Base-by-base conservation (phyloP, 2,888 invertebrate species). In the Hypena proboscidalis region DNA sequence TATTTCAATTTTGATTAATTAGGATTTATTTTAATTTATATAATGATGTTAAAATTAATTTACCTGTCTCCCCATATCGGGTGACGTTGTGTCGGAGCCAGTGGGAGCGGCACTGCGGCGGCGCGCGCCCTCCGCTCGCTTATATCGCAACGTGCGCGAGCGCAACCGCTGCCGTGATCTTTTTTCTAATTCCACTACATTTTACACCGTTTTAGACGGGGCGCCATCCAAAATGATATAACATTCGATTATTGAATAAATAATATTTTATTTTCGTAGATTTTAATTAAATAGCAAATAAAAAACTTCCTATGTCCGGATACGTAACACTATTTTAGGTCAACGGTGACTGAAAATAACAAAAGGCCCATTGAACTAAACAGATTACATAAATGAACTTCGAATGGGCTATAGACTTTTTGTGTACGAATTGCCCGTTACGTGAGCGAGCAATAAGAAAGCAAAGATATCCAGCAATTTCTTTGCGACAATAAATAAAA, bases 21-120 rank as follows among this genome's bases (percentile, higher is more conserved):
- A 21, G 32, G 32, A 22, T 32, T 21, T 33, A 21, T 33, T 22
- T 39, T 15, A 11, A 38, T 37, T 47, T 34, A 17, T 31, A 19
- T 23, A 35, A 43, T 29, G 40, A 42, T 49, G 27, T 45, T 44
- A 23, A 33, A 20, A 32, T 46, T 44, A 52, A 65, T 73, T 63
- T 86, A 90, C 90, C 89, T 86, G 73, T 77, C 77, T 80, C 83
- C 85, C 78, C 90, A 89, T 89, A 60, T 54, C 76, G 67, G 70
- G 65, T 62, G 76, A 64, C 74, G 78, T 75, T 67, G 67, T 66
- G 67, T 79, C 73, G 43, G 60, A 69, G 77, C 76, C 80, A 69
- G 78, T 57, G 79, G 76, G 73, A 83, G 77, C 69, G 70, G 79
- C 80, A 84, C 79, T 86, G 82, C 69, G 73, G 64, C 73, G 71